phyloP scores from a whole-genome alignment of 1,140 invertebrate species.

The Drosophila pseudoananassae region DNA sequence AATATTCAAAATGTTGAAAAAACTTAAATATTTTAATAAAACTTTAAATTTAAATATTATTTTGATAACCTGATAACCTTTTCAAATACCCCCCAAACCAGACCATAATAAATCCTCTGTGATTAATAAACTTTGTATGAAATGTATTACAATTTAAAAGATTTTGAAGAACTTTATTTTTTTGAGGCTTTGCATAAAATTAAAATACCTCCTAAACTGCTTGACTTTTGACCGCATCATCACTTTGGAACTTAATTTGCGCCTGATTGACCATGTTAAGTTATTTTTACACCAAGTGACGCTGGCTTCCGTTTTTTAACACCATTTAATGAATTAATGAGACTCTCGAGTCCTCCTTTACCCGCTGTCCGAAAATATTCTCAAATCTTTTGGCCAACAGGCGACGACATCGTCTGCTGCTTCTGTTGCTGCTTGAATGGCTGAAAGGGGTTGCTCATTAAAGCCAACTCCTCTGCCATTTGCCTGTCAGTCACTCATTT shows the following conservation, averaged over 20 bases:
- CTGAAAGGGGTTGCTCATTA: conserved; percentile 55
- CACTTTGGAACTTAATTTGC: conserved; percentile 6
- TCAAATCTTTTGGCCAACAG: conserved; percentile 10
- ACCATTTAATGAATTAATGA: conserved; percentile 68
- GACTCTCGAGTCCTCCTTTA: conserved; percentile 26
- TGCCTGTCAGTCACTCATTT: conserved; percentile 74
- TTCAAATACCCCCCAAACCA: no score
- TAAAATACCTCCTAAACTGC: neutral
- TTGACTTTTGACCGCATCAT: conserved; percentile 1
- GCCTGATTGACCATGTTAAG: conserved; percentile 42
- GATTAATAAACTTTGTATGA: no score
- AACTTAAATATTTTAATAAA: no score
- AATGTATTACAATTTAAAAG: no score
- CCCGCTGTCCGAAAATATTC: conserved; percentile 20
- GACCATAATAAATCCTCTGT: no score
- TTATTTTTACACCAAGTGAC: conserved; percentile 43
- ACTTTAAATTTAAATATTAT: no score
- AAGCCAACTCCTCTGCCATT: conserved; percentile 65
- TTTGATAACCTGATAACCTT: no score
- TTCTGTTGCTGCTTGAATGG: conserved; percentile 17
- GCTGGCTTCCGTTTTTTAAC: conserved; percentile 61
- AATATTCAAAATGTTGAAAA: no score
- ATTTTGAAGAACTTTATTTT: neutral
- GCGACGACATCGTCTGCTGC: conserved; percentile 6
- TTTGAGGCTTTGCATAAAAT: neutral